Evolutionary conservation across 2,113 vertebrate species (phyloP), one percentile per base, ranked within the genome.

Genomic region (Cygnus buccinator): DNA sequence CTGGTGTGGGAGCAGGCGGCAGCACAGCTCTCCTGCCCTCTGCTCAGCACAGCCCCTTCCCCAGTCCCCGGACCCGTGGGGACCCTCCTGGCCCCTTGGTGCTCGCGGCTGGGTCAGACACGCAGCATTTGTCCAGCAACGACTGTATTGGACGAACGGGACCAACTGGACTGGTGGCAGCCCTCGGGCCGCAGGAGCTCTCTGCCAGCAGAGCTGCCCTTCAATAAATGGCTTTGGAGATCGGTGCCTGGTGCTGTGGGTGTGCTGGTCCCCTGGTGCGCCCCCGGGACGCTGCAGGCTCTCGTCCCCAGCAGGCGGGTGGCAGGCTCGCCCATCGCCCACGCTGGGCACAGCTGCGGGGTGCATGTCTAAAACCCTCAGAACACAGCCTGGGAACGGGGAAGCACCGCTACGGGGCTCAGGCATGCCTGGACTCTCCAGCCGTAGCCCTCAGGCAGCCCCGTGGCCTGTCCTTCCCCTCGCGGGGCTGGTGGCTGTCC

Each of bases 31-130:
- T 25, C 35, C 61, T 35, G n/a, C 10, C 25, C 37, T 39, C 7
- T 18, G 97, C 94, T 35, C 96, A 97, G n/a, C 97, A 98, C 52
- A 77, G 95, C 19, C 78, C 90, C 58, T 95, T 31, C 95, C 96
- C 11, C 74, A 62, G 61, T 13, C 35, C 75, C 77, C 31, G 2
- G 61, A 11, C 75, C 70, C 67, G 13, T 20, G 78, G 94, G n/a
- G n/a, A n/a, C 7, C 97, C 87, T 54, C 95, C 91, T 15, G 87
- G 96, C 14, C 92, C 73, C 35, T 14, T 10, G 7, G 16, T 28
- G 4, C 20, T 26, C 19, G 37, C 37, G 10, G 57, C 12, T 3
- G 37, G 52, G 13, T 65, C 73, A 94, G 26, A 81, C 52, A 75
- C 5, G 80, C 31, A 37, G 6, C 2, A 0, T 85, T 90, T 67